Evolutionary conservation across 1,140 invertebrate genomes (phyloP).

Genomic region (Drosophila aff.): DNA sequence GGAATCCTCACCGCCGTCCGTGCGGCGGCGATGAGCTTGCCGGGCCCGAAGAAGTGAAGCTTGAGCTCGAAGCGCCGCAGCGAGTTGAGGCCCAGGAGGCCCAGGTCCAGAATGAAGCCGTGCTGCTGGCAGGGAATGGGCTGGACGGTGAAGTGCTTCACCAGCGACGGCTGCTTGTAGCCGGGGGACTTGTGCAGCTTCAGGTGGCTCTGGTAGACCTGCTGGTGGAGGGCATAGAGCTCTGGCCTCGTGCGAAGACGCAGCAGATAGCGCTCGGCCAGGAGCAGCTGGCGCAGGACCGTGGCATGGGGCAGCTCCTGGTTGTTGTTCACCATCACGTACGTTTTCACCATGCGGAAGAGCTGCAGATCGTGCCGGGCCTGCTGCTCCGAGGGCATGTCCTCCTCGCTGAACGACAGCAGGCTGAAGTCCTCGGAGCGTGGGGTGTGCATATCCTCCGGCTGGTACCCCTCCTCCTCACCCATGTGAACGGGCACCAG

Average conservation of each 20-base stretch:
- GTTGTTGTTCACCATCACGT: slow-evolving; percentile 78
- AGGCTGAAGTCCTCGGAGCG: slow-evolving; percentile 39
- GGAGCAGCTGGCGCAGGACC: slow-evolving; percentile 66
- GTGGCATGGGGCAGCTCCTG: slow-evolving; percentile 68
- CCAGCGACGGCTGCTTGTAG: slow-evolving; percentile 35
- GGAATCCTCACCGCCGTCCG: slow-evolving; percentile 68
- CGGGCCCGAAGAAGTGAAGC: slow-evolving; percentile 77
- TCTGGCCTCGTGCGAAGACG: slow-evolving; percentile 29
- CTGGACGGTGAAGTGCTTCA: slow-evolving; percentile 73
- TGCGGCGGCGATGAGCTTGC: slow-evolving; percentile 70
- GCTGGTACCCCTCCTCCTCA: slow-evolving; percentile 33
- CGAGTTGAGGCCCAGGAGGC: slow-evolving; percentile 23
- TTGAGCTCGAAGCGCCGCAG: slow-evolving; percentile 53
- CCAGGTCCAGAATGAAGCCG: slow-evolving; percentile 57
- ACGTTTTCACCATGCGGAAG: slow-evolving; percentile 58
- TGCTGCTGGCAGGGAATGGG: slow-evolving; percentile 70
- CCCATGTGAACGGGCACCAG: background rate
- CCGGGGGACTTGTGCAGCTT: slow-evolving; percentile 14
- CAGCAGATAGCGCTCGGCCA: slow-evolving; percentile 63
- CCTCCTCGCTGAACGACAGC: slow-evolving; percentile 37
- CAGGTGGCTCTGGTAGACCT: slow-evolving; percentile 56
- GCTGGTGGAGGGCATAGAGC: slow-evolving; percentile 39
- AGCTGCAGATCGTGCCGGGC: slow-evolving; percentile 46
- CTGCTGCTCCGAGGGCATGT: slow-evolving; percentile 34
- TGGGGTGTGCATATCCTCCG: background rate